These are phyloP conservation scores for Eulemur mongoz DNA, from an alignment of 2,797 vertebrate genomes.

Conservation along the genomic window DNA sequence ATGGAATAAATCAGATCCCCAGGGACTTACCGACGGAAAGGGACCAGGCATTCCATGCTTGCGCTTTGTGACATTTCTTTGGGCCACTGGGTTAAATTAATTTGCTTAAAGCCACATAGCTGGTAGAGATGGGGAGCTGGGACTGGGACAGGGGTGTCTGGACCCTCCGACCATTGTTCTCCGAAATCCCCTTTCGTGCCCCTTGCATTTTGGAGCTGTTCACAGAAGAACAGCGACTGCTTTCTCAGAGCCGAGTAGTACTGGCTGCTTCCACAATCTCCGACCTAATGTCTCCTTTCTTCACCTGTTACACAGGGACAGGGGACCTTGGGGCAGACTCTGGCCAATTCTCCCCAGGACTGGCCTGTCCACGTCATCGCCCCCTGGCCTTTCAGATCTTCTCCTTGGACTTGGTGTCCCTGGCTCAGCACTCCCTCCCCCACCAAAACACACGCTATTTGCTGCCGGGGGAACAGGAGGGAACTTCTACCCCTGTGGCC, in stretches of 20 bases:
- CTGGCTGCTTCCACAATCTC: not conserved
- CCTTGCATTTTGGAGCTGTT: not conserved
- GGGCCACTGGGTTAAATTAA: not conserved
- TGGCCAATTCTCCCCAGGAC: not conserved
- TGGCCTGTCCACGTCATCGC: not conserved
- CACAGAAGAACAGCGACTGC: not conserved
- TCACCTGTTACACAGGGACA: not conserved
- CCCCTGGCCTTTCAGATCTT: not conserved
- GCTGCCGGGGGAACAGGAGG: not conserved
- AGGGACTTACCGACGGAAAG: not conserved
- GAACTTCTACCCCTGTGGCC: not conserved
- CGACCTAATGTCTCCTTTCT: not conserved
- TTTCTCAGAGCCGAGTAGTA: not conserved
- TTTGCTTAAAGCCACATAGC: not conserved
- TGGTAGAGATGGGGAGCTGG: not conserved
- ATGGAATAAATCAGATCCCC: not conserved
- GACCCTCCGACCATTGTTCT: not conserved
- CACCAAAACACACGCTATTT: accelerated
- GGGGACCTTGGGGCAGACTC: not conserved
- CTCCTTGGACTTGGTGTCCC: not conserved
- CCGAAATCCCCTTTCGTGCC: not conserved
- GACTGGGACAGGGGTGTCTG: not conserved
- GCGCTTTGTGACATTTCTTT: not conserved
- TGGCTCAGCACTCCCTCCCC: not conserved
- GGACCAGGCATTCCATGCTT: not conserved